Percentiles rank a stretch among this genome's conserved stretches.
These are phyloP conservation scores for Astropecten irregularis DNA, from an alignment of 53 echinoderm and acorn worm genomes.

Conservation along the genomic window DNA sequence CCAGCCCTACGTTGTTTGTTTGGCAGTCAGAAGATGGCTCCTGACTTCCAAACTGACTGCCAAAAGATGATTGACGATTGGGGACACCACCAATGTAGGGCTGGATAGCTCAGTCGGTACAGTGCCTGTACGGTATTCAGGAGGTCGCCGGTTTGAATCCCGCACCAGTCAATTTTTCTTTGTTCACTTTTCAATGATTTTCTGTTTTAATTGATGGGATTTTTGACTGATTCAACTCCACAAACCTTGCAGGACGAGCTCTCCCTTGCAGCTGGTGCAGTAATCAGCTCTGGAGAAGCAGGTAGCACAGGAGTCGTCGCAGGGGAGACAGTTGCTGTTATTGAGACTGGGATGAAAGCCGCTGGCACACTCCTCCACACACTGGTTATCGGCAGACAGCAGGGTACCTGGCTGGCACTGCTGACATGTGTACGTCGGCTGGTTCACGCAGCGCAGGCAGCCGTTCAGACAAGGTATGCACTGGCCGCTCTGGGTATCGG, in stretches of 20 bases:
- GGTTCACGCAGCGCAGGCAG: constrained; percentile 64
- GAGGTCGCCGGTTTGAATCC: too few relatives aligned
- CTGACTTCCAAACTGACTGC: too few relatives aligned
- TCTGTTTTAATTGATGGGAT: too few relatives aligned
- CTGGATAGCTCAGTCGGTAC: too few relatives aligned
- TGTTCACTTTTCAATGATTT: too few relatives aligned
- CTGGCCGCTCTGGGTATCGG: constrained; percentile 30
- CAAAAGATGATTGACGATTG: too few relatives aligned
- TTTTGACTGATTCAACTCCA: too few relatives aligned
- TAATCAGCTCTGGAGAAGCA: constrained; percentile 48
- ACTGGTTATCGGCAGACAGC: constrained; percentile 38
- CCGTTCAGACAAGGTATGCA: constrained; percentile 65
- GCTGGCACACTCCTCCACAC: constrained; percentile 74
- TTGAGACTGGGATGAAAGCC: constrained; percentile 46
- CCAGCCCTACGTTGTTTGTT: too few relatives aligned
- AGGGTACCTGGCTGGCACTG: constrained; percentile 65
- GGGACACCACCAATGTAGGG: too few relatives aligned
- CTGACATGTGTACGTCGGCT: constrained; percentile 56
- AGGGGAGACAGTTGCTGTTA: constrained; percentile 41
- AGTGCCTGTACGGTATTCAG: too few relatives aligned
- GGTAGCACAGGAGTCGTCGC: constrained; percentile 71
- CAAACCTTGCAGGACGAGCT: constrained; percentile 75
- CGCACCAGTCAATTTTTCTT: too few relatives aligned
- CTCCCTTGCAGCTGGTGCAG: constrained; percentile 79
- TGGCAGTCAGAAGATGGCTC: too few relatives aligned